Evolutionary conservation across 2,113 vertebrate species (phyloP).

Genomic region (Mohoua ochrocephala): DNA sequence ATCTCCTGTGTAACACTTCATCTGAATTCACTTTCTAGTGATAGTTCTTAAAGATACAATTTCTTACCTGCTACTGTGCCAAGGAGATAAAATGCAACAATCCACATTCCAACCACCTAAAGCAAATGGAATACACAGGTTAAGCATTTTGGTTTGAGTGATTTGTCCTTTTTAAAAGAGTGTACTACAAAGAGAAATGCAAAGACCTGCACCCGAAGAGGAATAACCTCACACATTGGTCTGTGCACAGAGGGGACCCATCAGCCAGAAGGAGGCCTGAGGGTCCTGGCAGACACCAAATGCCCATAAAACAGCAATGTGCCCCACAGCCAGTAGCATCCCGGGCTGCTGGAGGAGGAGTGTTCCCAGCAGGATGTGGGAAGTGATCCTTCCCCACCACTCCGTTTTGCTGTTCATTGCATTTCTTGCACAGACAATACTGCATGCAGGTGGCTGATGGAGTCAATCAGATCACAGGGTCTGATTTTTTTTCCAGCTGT

Average conservation of each 20-base stretch:
- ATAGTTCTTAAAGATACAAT: background rate
- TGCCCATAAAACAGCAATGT: background rate
- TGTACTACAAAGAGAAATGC: background rate
- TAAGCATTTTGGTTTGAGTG: background rate
- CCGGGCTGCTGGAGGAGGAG: background rate
- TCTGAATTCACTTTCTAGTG: background rate
- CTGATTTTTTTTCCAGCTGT: background rate
- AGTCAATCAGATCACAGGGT: background rate
- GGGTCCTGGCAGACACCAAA: background rate
- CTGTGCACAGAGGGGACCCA: background rate
- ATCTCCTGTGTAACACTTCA: background rate
- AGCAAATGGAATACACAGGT: background rate
- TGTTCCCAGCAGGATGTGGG: background rate
- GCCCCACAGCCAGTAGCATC: too few species aligned
- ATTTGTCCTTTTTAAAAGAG: background rate
- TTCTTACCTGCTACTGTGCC: conserved; percentile 40
- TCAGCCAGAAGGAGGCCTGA: background rate
- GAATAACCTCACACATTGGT: background rate
- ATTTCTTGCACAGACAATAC: background rate
- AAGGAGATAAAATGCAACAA: conserved; percentile 33
- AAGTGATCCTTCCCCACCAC: background rate
- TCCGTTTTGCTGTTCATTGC: background rate
- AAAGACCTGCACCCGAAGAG: background rate
- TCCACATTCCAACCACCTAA: conserved; percentile 37
- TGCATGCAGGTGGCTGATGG: background rate